A percentile compares a stretch with the other conserved stretches of the same genome.
phyloP scores from a whole-genome alignment of 2,797 vertebrate genomes.

The Bucorvus abyssinicus region DNA sequence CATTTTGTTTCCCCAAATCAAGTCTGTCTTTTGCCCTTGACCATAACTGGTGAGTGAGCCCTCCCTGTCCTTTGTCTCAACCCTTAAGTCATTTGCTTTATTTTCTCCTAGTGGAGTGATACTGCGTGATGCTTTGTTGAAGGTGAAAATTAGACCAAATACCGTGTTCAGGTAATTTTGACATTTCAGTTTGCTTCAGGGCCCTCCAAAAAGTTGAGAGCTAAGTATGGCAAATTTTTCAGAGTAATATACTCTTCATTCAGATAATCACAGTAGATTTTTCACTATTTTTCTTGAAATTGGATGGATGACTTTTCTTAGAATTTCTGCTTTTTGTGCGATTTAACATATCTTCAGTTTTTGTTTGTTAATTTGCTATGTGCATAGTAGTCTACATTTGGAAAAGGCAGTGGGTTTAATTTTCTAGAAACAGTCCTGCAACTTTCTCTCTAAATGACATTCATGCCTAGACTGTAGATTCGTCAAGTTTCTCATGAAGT shows the following conservation, averaged over 20 bases:
- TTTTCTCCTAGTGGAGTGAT: no score
- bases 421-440: not conserved
- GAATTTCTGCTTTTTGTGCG: not conserved
- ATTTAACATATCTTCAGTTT: not conserved
- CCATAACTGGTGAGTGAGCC: no score
- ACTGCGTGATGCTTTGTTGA: not conserved
- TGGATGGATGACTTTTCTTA: rapidly evolving
- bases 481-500: not conserved
- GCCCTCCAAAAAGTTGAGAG: not conserved
- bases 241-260: not conserved
- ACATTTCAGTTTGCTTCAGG: not conserved
- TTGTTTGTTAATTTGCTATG: not conserved
- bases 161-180: not conserved
- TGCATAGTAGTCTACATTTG: not conserved
- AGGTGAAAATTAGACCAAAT: not conserved
- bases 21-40: no score
- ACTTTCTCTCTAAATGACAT: not conserved
- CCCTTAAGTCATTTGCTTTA: no score
- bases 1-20: no score
- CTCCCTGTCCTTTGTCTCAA: no score
- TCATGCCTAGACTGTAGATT: not conserved
- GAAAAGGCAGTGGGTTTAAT: not conserved
- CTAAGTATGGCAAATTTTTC: not conserved
- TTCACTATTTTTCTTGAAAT: not conserved
- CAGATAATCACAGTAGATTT: not conserved